Percentiles rank a stretch among this genome's conserved stretches.
Evolutionary conservation across 2,113 vertebrate species (phyloP).

Genomic region (Tachysurus fulvidraco): DNA sequence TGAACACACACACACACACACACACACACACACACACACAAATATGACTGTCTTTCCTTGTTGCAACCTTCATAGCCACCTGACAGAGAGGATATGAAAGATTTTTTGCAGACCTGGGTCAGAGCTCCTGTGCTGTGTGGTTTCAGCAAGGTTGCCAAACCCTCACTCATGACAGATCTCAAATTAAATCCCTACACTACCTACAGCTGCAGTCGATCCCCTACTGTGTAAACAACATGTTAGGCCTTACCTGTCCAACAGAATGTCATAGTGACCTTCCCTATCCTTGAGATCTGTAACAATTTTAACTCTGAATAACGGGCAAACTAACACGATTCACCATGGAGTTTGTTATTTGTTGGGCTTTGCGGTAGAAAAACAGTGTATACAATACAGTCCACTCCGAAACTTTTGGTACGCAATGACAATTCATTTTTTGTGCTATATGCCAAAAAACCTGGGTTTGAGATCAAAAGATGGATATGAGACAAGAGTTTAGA

Average conservation of each 20-base stretch:
- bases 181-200: slow-evolving; percentile 11
- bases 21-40: neutral
- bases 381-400: too few species aligned
- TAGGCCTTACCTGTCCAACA: slow-evolving; percentile 39
- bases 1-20: neutral
- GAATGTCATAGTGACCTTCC: slow-evolving; percentile 38
- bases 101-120: slow-evolving; percentile 8
- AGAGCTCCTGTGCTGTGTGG: neutral
- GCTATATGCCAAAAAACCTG: too few species aligned
- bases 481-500: too few species aligned
- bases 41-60: neutral
- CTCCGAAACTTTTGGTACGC: too few species aligned
- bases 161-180: slow-evolving; percentile 26
- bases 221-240: slow-evolving; percentile 44
- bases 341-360: slow-evolving; percentile 46
- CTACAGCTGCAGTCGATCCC: slow-evolving; percentile 24
- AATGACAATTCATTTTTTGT: too few species aligned
- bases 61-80: neutral
- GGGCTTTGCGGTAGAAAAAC: too few species aligned
- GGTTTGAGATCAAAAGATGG: too few species aligned
- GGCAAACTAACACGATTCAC: slow-evolving; percentile 50
- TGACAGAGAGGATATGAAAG: neutral
- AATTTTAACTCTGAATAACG: slow-evolving; percentile 1
- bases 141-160: slow-evolving; percentile 20
- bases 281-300: slow-evolving; percentile 7